Percentiles rank a stretch among this genome's conserved stretches.
Conservation (phyloP, 1,140 invertebrate species). For the Thalassaphorura encarpata region DNA sequence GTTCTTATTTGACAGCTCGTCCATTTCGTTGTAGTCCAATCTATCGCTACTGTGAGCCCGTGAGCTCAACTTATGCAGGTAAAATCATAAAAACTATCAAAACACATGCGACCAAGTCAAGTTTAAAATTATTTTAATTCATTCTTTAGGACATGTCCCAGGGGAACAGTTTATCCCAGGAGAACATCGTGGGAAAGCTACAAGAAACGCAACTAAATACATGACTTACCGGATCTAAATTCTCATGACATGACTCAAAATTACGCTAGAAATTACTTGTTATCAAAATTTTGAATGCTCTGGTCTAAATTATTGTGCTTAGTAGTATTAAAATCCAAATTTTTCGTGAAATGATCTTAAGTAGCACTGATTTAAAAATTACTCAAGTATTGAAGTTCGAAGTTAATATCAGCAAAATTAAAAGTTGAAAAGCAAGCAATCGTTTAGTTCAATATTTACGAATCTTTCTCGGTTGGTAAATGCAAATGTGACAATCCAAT, state of each 20-base stretch:
- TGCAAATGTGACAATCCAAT: slow-evolving; percentile 6
- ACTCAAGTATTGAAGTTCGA: too few relatives aligned
- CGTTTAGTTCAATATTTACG: too few relatives aligned
- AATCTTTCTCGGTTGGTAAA: slow-evolving; percentile 9
- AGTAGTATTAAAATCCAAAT: too few relatives aligned
- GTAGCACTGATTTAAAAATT: too few relatives aligned
- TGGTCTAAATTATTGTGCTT: too few relatives aligned
- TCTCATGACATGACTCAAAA: too few relatives aligned
- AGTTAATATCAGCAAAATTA: too few relatives aligned
- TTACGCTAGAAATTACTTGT: too few relatives aligned
- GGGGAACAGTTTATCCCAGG: slow-evolving; percentile 26
- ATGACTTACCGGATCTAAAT: slow-evolving; percentile 28
- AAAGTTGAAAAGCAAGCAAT: too few relatives aligned
- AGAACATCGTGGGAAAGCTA: slow-evolving; percentile 20
- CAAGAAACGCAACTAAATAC: slow-evolving; percentile 29
- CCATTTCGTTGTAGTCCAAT: slow-evolving; percentile 26
- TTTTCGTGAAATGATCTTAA: too few relatives aligned
- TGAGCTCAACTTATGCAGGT: slow-evolving; percentile 17
- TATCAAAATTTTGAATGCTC: too few relatives aligned
- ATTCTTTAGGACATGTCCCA: slow-evolving; percentile 18
- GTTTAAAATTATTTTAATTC: slow-evolving; percentile 3
- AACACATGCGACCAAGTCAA: neutral
- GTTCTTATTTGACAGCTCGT: slow-evolving; percentile 27
- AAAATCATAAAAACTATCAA: neutral
- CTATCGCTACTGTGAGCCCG: slow-evolving; percentile 24